Conservation (phyloP, 2,113 vertebrate genomes). For the Okapia johnstoni region DNA sequence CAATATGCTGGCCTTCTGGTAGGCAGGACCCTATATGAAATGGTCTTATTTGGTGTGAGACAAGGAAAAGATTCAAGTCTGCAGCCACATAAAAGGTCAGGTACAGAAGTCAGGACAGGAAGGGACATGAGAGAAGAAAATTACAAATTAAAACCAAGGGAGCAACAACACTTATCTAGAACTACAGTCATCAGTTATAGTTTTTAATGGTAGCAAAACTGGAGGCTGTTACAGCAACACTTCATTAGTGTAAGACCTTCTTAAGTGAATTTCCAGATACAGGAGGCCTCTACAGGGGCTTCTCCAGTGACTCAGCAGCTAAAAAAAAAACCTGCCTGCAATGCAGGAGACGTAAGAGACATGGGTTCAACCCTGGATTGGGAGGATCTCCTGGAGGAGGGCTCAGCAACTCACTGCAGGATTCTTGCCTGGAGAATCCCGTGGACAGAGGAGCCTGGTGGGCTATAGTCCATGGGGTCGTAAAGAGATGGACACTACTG, state of each 20-base stretch:
- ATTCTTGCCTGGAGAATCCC: not conserved
- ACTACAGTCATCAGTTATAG: not conserved
- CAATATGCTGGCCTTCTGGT: constrained; percentile 50
- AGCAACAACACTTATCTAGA: not conserved
- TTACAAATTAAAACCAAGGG: not conserved
- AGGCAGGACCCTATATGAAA: not conserved
- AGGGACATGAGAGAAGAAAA: not conserved
- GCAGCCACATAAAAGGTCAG: not conserved
- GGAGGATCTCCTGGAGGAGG: not conserved
- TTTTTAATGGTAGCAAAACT: not conserved
- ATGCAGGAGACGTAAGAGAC: not conserved
- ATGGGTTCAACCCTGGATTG: not conserved
- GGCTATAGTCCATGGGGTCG: not conserved
- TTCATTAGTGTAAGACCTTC: not conserved
- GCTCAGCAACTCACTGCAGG: not conserved
- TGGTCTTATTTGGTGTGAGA: not conserved
- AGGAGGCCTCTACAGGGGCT: not conserved
- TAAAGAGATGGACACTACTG: not conserved
- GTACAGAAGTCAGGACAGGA: not conserved
- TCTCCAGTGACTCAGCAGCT: not conserved
- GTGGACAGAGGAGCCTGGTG: not conserved
- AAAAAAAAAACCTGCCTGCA: not conserved
- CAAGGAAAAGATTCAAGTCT: not conserved
- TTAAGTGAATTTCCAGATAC: constrained; percentile 10
- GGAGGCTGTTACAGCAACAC: not conserved